Percentiles rank a stretch among this genome's conserved stretches.
Conservation (phyloP, 1,140 invertebrate genomes). For the Phthorimaea operculella region DNA sequence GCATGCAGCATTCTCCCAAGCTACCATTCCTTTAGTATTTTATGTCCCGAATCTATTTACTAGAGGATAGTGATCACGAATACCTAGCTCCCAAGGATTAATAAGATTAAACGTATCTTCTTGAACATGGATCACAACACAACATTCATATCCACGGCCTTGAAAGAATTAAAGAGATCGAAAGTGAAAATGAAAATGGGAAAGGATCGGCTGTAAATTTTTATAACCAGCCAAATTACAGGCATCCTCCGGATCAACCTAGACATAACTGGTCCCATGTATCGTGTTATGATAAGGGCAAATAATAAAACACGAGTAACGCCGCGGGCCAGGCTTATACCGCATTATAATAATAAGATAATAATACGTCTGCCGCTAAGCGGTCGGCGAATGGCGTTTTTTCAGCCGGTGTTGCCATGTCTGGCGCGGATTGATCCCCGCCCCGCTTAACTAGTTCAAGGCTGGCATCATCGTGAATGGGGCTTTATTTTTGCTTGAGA, state of each 20-base stretch:
- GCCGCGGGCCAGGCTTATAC: constrained; percentile 18
- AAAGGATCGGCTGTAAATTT: background rate
- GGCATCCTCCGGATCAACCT: background rate
- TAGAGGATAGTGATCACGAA: no score
- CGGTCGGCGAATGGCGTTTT: constrained; percentile 46
- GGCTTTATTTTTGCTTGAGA: constrained; percentile 53
- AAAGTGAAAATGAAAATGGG: no score
- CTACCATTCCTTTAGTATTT: no score
- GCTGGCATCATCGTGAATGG: constrained; percentile 50
- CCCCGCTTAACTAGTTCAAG: constrained; percentile 63
- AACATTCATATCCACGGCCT: no score
- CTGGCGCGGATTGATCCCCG: constrained; percentile 48
- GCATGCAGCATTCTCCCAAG: no score
- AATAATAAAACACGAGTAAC: constrained; percentile 15
- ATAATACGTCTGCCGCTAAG: constrained; percentile 58
- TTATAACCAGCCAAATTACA: background rate
- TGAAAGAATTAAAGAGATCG: no score
- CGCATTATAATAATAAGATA: constrained; percentile 60
- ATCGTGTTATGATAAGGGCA: constrained; percentile 12
- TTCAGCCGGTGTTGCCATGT: constrained; percentile 51
- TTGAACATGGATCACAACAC: no score
- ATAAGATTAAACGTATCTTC: no score
- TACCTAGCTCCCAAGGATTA: no score
- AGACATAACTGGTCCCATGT: background rate
- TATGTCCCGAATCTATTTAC: no score